Base-by-base conservation (phyloP, 2,797 vertebrate species). In the Chlorospingus semifuscus region DNA sequence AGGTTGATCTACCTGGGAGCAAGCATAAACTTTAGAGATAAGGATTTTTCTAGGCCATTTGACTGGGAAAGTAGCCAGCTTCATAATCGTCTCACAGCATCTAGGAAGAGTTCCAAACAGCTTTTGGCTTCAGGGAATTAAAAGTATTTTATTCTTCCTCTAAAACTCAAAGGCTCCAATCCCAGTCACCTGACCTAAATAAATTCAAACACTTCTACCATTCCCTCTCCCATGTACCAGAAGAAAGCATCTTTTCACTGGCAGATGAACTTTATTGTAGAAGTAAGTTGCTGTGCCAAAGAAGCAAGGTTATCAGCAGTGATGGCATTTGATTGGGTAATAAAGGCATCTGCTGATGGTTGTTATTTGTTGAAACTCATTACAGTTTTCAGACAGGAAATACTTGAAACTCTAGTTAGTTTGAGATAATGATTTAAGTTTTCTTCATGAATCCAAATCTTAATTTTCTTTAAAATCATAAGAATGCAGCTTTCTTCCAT, bases 31-130 rank as follows among this genome's bases (percentile, higher is more conserved):
- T 90, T 93, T 24, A 85, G 87, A 87, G 94, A 94, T 92, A 96
- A 92, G 89, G 91, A 81, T 95, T 95, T 96, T 96, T 96, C 92
- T 94, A 83, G 92, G 79, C 94, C 83, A 89, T 93, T 94, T 96
- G 82, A 69, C 94, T 96, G 94, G 95, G 94, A 95, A 93, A n/a
- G 76, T n/a, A 78, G 96, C 94, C 94, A 95, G 79, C 89, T 92
- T 83, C 72, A 66, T 94, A 87, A 93, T 95, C 42, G 76, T 88
- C 84, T 92, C 2, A 4, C 87, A 93, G 60, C 89, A 91, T 95
- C 91, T 93, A 84, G 93, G 94, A 96, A 87, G 77, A 23, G 32
- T 95, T 96, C 93, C 93, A 96, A 89, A 87, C 0, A 11, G 65
- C 82, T 95, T 87, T 26, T 79, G 56, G 72, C 89, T 96, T 96